A percentile compares a stretch with the other conserved stretches of the same genome.
Conservation (phyloP, 2,888 invertebrate genomes). For the Zele albiditarsus region DNA sequence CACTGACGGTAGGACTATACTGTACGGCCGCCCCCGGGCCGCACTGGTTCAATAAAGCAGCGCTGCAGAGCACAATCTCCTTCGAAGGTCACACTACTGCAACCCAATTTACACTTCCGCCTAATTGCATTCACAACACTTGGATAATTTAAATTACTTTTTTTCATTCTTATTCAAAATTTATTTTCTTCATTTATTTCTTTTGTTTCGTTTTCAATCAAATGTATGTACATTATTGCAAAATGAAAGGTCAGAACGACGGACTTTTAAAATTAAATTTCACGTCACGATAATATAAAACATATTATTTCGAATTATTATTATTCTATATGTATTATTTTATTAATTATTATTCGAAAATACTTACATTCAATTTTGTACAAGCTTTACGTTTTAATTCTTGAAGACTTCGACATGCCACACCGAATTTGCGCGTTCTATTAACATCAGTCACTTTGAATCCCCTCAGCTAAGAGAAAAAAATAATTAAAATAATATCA, state of each 20-base stretch:
- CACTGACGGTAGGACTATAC: conserved; percentile 50
- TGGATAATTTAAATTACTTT: neutral
- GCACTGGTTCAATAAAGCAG: conserved; percentile 66
- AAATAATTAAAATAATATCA: conserved; percentile 1
- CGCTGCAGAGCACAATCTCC: conserved; percentile 56
- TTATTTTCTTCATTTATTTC: neutral
- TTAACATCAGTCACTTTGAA: conserved; percentile 83
- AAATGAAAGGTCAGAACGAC: neutral
- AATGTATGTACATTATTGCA: neutral
- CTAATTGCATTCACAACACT: conserved; percentile 25
- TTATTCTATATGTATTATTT: no score
- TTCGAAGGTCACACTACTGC: conserved; percentile 59
- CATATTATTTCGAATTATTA: no score
- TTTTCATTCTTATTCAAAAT: neutral
- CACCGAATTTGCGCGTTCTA: conserved; percentile 80
- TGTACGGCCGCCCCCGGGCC: conserved; percentile 56
- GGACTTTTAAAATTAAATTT: no score
- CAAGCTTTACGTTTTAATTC: conserved; percentile 82
- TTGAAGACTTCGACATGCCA: conserved; percentile 79
- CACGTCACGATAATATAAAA: no score
- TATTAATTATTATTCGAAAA: neutral
- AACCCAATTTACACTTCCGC: conserved; percentile 53
- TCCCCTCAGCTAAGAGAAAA: conserved; percentile 75
- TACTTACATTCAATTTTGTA: conserved; percentile 78
- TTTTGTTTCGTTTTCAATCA: neutral